Evolutionary conservation across 2,797 vertebrate genomes (phyloP).

Genomic region (Lepus townsendii): DNA sequence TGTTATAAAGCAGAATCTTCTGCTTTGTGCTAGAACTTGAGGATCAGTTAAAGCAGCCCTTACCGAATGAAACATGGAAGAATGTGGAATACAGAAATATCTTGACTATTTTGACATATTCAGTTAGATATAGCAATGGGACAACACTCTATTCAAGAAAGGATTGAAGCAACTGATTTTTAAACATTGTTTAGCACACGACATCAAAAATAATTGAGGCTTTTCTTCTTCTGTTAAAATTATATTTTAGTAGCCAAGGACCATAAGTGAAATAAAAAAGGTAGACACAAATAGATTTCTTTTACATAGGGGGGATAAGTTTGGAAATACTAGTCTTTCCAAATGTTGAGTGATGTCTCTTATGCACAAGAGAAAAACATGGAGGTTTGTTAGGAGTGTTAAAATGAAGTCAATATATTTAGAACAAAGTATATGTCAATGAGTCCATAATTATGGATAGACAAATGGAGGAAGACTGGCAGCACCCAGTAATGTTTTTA

Average conservation of each 20-base stretch:
- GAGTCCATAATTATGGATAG: not conserved
- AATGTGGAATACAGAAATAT: not conserved
- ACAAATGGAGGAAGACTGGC: not conserved
- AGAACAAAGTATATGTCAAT: not conserved
- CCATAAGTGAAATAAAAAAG: not conserved
- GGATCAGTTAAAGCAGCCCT: not conserved
- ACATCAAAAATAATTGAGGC: not conserved
- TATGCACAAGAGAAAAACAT: constrained; percentile 1
- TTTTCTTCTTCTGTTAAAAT: constrained; percentile 27
- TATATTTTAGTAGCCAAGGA: constrained; percentile 23
- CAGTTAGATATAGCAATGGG: not conserved
- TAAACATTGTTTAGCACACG: constrained; percentile 4
- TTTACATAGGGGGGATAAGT: not conserved
- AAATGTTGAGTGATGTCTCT: not conserved
- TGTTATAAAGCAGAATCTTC: not conserved
- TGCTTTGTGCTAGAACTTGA: not conserved
- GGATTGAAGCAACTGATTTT: not conserved
- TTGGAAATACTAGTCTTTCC: not conserved
- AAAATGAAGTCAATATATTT: constrained; percentile 38
- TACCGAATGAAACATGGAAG: not conserved
- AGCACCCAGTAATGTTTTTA: not conserved
- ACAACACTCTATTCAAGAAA: not conserved
- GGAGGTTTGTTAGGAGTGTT: not conserved
- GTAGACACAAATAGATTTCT: constrained; percentile 33
- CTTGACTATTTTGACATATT: not conserved